Evolutionary conservation across 2,888 invertebrate genomes (phyloP).

Genomic region (Caenorhabditis sp.): DNA sequence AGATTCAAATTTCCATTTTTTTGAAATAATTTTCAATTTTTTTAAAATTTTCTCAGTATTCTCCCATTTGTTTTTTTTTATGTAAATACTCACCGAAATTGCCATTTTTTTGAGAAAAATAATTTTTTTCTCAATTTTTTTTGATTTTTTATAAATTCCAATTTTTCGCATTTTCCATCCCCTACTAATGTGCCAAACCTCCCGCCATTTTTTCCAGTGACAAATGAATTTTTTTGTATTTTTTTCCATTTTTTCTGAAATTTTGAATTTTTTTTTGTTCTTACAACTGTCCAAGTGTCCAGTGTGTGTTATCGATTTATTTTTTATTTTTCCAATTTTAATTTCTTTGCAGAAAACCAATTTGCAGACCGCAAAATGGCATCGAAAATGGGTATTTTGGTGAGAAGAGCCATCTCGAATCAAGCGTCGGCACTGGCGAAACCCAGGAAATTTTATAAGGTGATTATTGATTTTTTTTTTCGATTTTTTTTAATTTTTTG

Average conservation of each 20-base stretch:
- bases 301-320: constrained; percentile 20
- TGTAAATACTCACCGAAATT: constrained; percentile 4
- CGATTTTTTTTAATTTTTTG: too few relatives aligned
- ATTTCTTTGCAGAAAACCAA: background rate
- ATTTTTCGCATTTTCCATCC: background rate
- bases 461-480: too few relatives aligned
- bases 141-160: too few relatives aligned
- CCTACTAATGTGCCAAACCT: too few relatives aligned
- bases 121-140: too few relatives aligned
- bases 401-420: too few relatives aligned
- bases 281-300: constrained; percentile 22
- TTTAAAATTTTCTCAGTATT: constrained; percentile 3
- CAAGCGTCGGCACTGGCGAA: too few relatives aligned
- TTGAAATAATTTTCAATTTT: background rate
- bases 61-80: background rate
- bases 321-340: background rate
- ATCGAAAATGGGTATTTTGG: background rate
- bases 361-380: constrained; percentile 11
- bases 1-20: constrained; percentile 6
- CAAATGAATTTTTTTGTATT: background rate
- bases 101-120: background rate
- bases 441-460: too few relatives aligned
- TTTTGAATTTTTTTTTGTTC: constrained; percentile 1
- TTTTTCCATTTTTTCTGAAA: background rate
- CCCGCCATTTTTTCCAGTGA: background rate